Evolutionary conservation across 2,113 vertebrate genomes (phyloP).

Genomic region (Elephantulus edwardii): DNA sequence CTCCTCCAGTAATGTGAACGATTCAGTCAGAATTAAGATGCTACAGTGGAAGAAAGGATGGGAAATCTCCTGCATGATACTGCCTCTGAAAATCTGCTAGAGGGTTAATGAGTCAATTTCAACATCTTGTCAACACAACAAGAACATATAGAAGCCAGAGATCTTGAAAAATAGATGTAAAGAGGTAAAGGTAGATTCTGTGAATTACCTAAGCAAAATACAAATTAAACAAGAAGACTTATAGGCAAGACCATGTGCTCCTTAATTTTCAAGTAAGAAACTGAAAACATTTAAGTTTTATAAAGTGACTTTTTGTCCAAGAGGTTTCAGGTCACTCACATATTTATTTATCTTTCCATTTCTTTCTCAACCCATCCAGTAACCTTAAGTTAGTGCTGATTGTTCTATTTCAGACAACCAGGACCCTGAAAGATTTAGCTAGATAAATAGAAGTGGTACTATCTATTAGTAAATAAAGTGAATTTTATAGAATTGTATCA

Average conservation of each 20-base stretch:
- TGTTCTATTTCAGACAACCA: neutral
- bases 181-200: neutral
- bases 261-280: neutral
- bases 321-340: neutral
- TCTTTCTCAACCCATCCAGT: neutral
- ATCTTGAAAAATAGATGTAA: neutral
- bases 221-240: neutral
- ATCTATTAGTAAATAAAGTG: neutral
- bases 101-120: too few species aligned
- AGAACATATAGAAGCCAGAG: too few species aligned
- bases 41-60: too few species aligned
- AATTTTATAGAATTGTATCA: neutral
- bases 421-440: neutral
- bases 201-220: neutral
- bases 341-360: neutral
- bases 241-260: neutral
- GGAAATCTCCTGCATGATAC: too few species aligned
- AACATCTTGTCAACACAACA: too few species aligned
- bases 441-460: neutral
- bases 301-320: neutral
- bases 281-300: neutral
- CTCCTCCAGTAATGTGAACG: too few species aligned
- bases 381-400: neutral
- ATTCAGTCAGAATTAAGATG: neutral
- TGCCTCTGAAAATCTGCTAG: too few species aligned